phyloP scores from a whole-genome alignment of 2,888 invertebrate species.

The Ochlodes sylvanus region DNA sequence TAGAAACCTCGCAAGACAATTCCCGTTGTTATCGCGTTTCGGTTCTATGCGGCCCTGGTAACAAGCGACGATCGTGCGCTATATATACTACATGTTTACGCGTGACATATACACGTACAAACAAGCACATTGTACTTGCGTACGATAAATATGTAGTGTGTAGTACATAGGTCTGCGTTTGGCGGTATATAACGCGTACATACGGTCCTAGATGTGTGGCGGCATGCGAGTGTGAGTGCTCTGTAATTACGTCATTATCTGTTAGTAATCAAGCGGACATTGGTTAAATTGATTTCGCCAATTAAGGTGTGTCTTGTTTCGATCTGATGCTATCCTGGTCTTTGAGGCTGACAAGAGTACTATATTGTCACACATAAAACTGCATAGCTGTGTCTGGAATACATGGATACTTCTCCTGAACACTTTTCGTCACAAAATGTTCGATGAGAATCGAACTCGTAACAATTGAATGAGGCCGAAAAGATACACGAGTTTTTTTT shows the following conservation, averaged over 20 bases:
- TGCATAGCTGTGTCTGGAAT: no score
- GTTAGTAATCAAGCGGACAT: constrained; percentile 62
- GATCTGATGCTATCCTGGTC: constrained; percentile 21
- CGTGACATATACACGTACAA: background rate
- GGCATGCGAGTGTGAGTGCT: constrained; percentile 48
- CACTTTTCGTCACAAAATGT: no score
- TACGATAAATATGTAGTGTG: constrained; percentile 5
- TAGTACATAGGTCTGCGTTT: constrained; percentile 23
- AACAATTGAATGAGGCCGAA: no score
- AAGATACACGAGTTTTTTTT: no score
- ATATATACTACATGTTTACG: background rate
- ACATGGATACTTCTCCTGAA: no score
- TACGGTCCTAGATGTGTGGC: constrained; percentile 27
- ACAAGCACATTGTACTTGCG: background rate
- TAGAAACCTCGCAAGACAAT: constrained; percentile 33
- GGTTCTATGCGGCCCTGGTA: constrained; percentile 35
- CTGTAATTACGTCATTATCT: constrained; percentile 67
- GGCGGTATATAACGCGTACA: constrained; percentile 33
- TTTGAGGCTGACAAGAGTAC: background rate
- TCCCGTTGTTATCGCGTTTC: constrained; percentile 30
- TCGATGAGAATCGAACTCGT: no score
- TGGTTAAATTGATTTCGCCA: constrained; percentile 66
- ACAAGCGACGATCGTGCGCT: constrained; percentile 20
- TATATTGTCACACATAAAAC: background rate
- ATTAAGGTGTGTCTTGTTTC: constrained; percentile 55